Conservation (phyloP, 2,888 invertebrate genomes). For the Halictus quadricinctus region DNA sequence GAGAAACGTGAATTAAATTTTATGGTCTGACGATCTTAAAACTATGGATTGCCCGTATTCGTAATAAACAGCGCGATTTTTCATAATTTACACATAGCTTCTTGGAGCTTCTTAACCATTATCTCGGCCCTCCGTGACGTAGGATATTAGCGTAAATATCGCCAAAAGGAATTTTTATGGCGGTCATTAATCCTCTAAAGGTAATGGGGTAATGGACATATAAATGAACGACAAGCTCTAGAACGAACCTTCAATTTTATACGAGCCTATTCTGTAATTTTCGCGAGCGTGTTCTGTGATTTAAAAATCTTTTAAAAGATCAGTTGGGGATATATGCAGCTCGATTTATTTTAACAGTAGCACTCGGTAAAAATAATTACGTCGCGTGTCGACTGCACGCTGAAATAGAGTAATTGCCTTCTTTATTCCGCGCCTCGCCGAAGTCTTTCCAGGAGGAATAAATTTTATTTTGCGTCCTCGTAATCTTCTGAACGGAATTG, state of each 20-base stretch:
- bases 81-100: neutral
- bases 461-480: neutral
- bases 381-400: neutral
- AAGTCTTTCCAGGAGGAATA: neutral
- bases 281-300: neutral
- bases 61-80: neutral
- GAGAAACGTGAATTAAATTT: neutral
- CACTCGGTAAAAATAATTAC: neutral
- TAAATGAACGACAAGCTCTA: neutral
- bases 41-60: neutral
- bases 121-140: neutral
- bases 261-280: neutral
- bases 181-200: neutral
- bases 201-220: neutral
- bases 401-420: neutral
- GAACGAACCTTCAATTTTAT: neutral
- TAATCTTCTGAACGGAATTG: neutral
- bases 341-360: neutral
- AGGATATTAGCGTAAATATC: neutral
- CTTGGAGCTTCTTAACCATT: neutral
- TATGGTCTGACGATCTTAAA: neutral
- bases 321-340: neutral
- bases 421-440: neutral
- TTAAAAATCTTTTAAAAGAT: neutral
- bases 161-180: neutral